These are phyloP conservation scores for Tetramorium simillimum DNA, from an alignment of 1,140 invertebrate species.

Conservation along the genomic window DNA sequence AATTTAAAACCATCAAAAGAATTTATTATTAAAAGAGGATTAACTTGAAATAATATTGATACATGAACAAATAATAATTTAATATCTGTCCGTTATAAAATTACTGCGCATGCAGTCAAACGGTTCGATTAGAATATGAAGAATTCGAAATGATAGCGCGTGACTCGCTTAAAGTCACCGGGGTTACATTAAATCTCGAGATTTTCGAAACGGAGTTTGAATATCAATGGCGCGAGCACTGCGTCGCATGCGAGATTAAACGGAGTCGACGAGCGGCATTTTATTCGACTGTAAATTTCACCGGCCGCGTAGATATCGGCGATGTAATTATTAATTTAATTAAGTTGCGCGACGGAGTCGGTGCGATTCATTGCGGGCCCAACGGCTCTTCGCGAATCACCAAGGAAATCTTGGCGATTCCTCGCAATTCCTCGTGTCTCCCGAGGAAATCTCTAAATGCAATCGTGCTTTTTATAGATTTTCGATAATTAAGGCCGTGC, in stretches of 20 bases:
- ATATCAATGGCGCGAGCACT: conserved; percentile 22
- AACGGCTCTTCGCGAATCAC: conserved; percentile 11
- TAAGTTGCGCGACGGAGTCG: conserved; percentile 10
- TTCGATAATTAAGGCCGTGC: conserved; percentile 50
- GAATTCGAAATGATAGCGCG: conserved; percentile 16
- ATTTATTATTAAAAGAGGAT: neutral
- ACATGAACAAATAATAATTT: neutral
- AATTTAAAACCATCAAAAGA: neutral
- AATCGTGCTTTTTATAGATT: conserved; percentile 49
- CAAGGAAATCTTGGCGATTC: conserved; percentile 20
- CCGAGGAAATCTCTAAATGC: conserved; percentile 30
- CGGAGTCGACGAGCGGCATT: conserved; percentile 27
- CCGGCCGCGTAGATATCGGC: conserved; percentile 19
- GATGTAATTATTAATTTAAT: conserved; percentile 56
- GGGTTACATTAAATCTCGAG: conserved; percentile 39
- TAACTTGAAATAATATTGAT: neutral
- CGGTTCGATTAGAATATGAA: conserved; percentile 26
- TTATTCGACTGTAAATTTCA: conserved; percentile 49
- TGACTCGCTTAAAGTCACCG: conserved; percentile 21
- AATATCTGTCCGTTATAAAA: conserved; percentile 21
- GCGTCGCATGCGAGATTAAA: conserved; percentile 33
- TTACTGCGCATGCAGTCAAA: neutral
- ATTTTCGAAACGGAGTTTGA: conserved; percentile 44
- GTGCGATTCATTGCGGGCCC: conserved; percentile 4
- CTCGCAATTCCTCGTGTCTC: conserved; percentile 10